Evolutionary conservation across 2,888 invertebrate species (phyloP).

Genomic region (Lymantria monacha): DNA sequence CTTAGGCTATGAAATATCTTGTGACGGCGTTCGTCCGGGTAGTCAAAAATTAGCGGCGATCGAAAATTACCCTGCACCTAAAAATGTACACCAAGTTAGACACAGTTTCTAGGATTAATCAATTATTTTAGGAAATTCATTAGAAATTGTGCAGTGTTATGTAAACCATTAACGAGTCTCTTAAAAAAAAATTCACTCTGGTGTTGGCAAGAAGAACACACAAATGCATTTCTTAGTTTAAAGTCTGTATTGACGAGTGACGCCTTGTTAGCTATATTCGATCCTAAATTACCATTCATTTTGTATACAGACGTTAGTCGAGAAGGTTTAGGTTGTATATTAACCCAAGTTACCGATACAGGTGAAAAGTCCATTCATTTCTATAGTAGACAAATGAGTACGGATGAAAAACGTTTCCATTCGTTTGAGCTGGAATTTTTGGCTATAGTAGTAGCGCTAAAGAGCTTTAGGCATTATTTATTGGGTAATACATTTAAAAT

Average conservation of each 20-base stretch:
- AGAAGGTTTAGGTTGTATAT: background rate
- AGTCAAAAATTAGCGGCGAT: too few species aligned
- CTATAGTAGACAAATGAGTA: background rate
- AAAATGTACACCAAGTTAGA: background rate
- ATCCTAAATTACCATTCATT: background rate
- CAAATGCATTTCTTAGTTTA: background rate
- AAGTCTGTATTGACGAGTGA: background rate
- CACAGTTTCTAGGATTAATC: background rate
- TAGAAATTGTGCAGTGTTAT: background rate
- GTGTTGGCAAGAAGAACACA: background rate
- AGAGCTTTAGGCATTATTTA: background rate
- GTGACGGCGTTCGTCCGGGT: too few species aligned
- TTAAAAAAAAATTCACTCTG: background rate
- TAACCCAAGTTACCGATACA: background rate
- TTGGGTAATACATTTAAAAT: background rate
- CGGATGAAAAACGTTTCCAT: background rate
- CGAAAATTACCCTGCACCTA: background rate
- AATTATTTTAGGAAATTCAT: background rate
- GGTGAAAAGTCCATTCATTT: background rate
- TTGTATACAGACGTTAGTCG: background rate
- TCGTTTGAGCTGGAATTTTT: background rate
- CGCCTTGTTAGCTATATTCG: background rate
- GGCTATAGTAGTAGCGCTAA: background rate
- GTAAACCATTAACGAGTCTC: background rate
- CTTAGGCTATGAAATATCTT: too few species aligned